A percentile compares a stretch with the other conserved stretches of the same genome.
phyloP scores from a whole-genome alignment of 2,888 invertebrate genomes.

The Eupithecia insigniata region DNA sequence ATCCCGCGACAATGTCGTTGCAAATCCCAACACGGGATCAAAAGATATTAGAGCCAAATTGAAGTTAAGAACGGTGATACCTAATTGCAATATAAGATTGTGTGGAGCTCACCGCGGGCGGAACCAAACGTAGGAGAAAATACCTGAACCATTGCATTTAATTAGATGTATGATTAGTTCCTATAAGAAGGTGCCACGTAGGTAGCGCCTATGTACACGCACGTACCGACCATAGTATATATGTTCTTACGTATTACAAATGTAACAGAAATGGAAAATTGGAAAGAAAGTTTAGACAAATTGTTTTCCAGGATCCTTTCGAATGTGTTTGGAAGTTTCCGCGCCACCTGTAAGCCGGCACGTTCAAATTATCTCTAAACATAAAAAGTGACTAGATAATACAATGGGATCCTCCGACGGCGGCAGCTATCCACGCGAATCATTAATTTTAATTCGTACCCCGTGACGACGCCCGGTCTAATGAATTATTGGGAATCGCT shows the following conservation, averaged over 20 bases:
- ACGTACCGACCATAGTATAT: not conserved
- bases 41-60: constrained; percentile 79
- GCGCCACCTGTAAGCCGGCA: constrained; percentile 72
- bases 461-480: constrained; percentile 79
- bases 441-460: constrained; percentile 84
- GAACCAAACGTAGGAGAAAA: constrained; percentile 38
- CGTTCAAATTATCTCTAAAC: constrained; percentile 73
- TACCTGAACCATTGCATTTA: constrained; percentile 33
- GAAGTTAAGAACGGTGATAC: constrained; percentile 66
- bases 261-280: not conserved
- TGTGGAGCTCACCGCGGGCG: constrained; percentile 40
- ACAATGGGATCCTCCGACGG: constrained; percentile 72
- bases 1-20: constrained; percentile 78
- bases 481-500: constrained; percentile 83
- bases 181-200: not conserved
- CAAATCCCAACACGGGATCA: constrained; percentile 80
- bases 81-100: constrained; percentile 56
- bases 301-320: constrained; percentile 53
- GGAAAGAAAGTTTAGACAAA: not conserved
- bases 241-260: too few species aligned
- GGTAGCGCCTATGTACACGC: not conserved
- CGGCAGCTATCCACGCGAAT: constrained; percentile 77
- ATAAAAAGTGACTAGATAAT: constrained; percentile 79
- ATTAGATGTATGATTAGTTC: constrained; percentile 36
- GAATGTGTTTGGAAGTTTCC: constrained; percentile 65